Evolutionary conservation across 2,888 invertebrate genomes (phyloP).

Genomic region (Nephrotoma flavescens): DNA sequence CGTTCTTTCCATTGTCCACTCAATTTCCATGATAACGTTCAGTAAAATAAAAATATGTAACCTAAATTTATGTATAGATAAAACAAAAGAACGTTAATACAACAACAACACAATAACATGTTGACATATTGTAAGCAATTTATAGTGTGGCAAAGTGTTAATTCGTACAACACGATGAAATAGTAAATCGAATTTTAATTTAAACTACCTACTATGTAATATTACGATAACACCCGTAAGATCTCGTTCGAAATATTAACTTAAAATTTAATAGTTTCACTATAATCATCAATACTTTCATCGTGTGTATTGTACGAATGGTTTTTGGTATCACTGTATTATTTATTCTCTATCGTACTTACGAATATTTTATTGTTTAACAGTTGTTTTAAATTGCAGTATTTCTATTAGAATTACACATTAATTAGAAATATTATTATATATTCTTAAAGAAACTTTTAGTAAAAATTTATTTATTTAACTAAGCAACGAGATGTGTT

Average conservation of each 20-base stretch:
- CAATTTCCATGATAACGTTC: neutral
- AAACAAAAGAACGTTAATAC: neutral
- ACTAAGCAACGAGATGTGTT: neutral
- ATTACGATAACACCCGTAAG: too few species aligned
- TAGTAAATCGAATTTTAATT: too few species aligned
- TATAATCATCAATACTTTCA: neutral
- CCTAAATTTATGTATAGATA: neutral
- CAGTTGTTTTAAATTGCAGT: neutral
- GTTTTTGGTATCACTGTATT: neutral
- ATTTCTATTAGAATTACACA: neutral
- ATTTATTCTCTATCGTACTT: neutral
- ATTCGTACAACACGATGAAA: neutral
- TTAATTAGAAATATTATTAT: neutral
- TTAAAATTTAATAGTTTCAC: too few species aligned
- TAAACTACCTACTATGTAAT: too few species aligned
- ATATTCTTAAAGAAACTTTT: neutral
- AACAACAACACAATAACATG: neutral
- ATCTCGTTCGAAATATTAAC: too few species aligned
- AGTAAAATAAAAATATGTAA: neutral
- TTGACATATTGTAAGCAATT: neutral
- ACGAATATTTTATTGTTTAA: neutral
- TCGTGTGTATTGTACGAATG: neutral
- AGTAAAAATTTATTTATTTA: neutral
- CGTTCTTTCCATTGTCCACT: neutral
- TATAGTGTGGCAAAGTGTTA: neutral